Evolutionary conservation across 2,797 vertebrate species (phyloP).

Genomic region (Coccyzus lansbergi): DNA sequence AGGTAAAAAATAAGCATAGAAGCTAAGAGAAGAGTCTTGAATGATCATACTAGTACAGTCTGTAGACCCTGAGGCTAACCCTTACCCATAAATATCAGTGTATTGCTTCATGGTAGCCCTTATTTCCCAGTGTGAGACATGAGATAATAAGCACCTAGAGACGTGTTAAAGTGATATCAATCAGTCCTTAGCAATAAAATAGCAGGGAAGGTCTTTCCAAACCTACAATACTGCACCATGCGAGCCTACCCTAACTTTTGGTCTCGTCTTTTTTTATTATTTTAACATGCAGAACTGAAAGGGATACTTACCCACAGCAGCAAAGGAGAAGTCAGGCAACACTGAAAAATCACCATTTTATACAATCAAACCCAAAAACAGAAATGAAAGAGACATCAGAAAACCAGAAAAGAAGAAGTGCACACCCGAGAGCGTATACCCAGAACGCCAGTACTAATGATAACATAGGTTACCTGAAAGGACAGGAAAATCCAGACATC

Average conservation of each 20-base stretch:
- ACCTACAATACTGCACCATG: not conserved
- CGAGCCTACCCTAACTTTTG: not conserved
- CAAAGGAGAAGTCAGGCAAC: conserved; percentile 9
- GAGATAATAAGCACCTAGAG: not conserved
- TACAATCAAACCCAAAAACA: conserved; percentile 9
- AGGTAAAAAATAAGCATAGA: not conserved
- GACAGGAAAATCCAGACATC: conserved; percentile 56
- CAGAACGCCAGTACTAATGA: not conserved
- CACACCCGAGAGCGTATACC: not conserved
- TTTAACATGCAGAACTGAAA: conserved; percentile 58
- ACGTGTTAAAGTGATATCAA: not conserved
- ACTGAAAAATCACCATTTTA: conserved; percentile 5
- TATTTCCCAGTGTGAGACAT: not conserved
- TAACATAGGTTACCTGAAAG: conserved; percentile 31
- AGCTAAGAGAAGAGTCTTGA: not conserved
- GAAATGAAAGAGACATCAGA: conserved; percentile 41
- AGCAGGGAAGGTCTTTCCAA: not conserved
- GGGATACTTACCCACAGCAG: conserved; percentile 8
- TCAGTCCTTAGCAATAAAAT: not conserved
- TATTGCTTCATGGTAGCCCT: not conserved
- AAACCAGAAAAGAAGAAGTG: conserved; percentile 23
- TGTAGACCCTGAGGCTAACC: not conserved
- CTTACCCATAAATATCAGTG: not conserved
- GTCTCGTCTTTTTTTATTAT: not conserved
- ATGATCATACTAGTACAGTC: not conserved